phyloP scores from a whole-genome alignment of 2,888 invertebrate genomes.

The Girardia tigrina region DNA sequence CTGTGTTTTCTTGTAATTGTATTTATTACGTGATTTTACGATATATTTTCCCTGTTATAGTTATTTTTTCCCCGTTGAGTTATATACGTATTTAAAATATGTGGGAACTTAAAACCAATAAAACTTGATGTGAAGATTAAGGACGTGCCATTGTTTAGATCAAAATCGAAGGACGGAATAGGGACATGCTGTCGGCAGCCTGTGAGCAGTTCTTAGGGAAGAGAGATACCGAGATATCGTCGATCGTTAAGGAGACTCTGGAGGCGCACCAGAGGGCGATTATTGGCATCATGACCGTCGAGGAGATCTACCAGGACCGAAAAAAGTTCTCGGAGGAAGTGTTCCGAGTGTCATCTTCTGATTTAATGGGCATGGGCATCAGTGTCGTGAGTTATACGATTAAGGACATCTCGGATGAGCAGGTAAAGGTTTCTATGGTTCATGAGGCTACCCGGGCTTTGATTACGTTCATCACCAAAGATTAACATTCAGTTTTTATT shows the following conservation, averaged over 20 bases:
- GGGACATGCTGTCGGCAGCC: conserved; percentile 50
- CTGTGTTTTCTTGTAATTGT: too few species aligned
- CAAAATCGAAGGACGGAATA: conserved; percentile 50
- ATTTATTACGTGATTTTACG: too few species aligned
- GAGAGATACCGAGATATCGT: conserved; percentile 45
- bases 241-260: conserved; percentile 50
- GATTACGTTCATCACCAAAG: too few species aligned
- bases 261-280: conserved; percentile 53
- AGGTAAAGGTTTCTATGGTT: too few species aligned
- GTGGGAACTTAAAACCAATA: too few species aligned
- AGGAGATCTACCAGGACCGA: conserved; percentile 51
- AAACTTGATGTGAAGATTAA: too few species aligned
- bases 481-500: too few species aligned
- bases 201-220: conserved; percentile 52
- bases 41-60: too few species aligned
- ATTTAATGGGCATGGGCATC: conserved; percentile 51
- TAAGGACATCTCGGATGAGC: conserved; percentile 50
- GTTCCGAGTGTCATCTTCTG: conserved; percentile 51
- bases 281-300: conserved; percentile 52
- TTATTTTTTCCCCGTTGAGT: too few species aligned
- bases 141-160: too few species aligned
- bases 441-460: too few species aligned
- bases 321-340: conserved; percentile 51
- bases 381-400: conserved; percentile 50
- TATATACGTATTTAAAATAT: too few species aligned